phyloP scores from a whole-genome alignment of 2,888 invertebrate genomes.

The Eupithecia subfuscata region DNA sequence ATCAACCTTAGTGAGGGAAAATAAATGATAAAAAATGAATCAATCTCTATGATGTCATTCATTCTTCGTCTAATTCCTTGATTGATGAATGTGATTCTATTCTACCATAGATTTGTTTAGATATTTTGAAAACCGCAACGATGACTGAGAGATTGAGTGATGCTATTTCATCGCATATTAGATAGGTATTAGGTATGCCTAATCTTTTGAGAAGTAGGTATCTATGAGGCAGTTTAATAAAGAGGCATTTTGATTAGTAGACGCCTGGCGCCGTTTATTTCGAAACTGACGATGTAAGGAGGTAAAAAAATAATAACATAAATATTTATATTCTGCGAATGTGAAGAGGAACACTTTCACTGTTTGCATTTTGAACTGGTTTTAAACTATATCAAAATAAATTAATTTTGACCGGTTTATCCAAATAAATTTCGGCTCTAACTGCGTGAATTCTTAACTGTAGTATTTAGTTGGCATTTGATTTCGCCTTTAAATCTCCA shows the following conservation, averaged over 20 bases:
- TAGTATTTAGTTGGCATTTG: neutral
- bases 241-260: neutral
- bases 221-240: neutral
- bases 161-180: no score
- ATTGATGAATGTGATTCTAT: neutral
- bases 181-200: neutral
- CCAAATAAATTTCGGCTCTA: neutral
- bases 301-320: conserved; percentile 24
- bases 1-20: no score
- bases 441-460: neutral
- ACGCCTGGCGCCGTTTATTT: conserved; percentile 26
- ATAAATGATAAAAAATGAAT: no score
- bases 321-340: conserved; percentile 24
- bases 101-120: neutral
- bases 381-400: conserved; percentile 12
- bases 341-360: conserved; percentile 26
- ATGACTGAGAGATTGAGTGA: no score
- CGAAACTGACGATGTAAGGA: conserved; percentile 42
- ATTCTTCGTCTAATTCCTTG: neutral
- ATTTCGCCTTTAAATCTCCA: neutral
- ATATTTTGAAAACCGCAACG: no score
- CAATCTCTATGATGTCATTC: no score
- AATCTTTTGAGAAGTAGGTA: neutral
- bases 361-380: conserved; percentile 21
- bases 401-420: neutral